Conservation (phyloP, 2,888 invertebrate genomes). For the Pegoplata infirma region DNA sequence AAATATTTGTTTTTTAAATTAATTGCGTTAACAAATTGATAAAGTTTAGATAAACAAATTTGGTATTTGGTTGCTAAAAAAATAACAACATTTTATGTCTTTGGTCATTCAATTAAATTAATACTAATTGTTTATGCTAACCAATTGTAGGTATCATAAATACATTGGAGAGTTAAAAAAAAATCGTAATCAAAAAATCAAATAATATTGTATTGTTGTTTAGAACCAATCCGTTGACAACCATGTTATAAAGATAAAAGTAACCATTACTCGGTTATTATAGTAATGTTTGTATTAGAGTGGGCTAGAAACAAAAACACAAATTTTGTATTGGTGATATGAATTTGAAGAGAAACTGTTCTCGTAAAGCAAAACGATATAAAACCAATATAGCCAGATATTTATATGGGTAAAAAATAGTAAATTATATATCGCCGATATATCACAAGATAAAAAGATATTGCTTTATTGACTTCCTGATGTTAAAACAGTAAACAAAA, state of each 20-base stretch:
- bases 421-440: too few relatives aligned
- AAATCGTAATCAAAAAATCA: conserved; percentile 30
- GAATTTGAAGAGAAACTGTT: too few relatives aligned
- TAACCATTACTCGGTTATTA: conserved; percentile 37
- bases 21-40: neutral
- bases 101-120: conserved; percentile 32
- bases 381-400: too few relatives aligned
- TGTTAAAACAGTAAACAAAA: too few relatives aligned
- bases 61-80: neutral
- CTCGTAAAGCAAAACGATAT: too few relatives aligned
- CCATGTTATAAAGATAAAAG: conserved; percentile 8
- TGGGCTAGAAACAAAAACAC: too few relatives aligned
- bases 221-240: neutral
- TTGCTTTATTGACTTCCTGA: too few relatives aligned
- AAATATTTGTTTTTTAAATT: neutral
- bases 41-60: neutral
- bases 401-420: too few relatives aligned
- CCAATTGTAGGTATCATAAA: conserved; percentile 7
- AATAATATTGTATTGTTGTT: conserved; percentile 21
- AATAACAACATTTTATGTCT: neutral
- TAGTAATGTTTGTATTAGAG: too few relatives aligned
- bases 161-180: neutral
- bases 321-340: too few relatives aligned
- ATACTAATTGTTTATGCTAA: conserved; percentile 47
- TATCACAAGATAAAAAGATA: too few relatives aligned